phyloP scores from a whole-genome alignment of 2,888 invertebrate genomes.

The Cheilosia pagana region DNA sequence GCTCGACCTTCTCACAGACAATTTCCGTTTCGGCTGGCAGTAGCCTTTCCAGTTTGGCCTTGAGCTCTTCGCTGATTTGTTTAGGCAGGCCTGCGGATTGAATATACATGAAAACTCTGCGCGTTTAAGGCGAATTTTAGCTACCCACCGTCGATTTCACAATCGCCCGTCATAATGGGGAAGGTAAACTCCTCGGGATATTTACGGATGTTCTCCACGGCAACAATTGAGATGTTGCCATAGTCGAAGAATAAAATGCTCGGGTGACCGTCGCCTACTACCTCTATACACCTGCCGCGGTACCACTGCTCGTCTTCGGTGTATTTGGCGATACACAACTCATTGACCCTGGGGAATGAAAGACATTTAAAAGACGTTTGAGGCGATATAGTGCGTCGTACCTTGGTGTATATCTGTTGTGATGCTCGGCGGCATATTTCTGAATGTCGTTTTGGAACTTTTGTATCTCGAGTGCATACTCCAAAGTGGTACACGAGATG shows the following conservation, averaged over 20 bases:
- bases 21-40: constrained; percentile 31
- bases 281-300: constrained; percentile 81
- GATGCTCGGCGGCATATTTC: constrained; percentile 77
- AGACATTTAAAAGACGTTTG: neutral
- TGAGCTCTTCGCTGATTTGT: constrained; percentile 10
- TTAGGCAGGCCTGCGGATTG: constrained; percentile 43
- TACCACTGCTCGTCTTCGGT: constrained; percentile 79
- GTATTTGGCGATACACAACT: constrained; percentile 81
- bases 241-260: constrained; percentile 81
- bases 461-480: constrained; percentile 78
- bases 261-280: constrained; percentile 82
- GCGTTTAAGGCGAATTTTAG: constrained; percentile 34
- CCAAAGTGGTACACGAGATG: constrained; percentile 79
- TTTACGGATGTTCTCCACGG: constrained; percentile 79
- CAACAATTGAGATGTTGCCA: constrained; percentile 79
- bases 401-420: constrained; percentile 79
- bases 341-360: constrained; percentile 76
- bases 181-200: constrained; percentile 81
- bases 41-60: constrained; percentile 31
- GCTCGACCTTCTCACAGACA: constrained; percentile 45
- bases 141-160: constrained; percentile 77
- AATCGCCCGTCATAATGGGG: constrained; percentile 80
- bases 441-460: constrained; percentile 79
- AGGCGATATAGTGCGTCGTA: constrained; percentile 55
- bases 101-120: constrained; percentile 56